A percentile compares a stretch with the other conserved stretches of the same genome.
Conservation (phyloP, 2,113 vertebrate genomes). For the Hemiscyllium ocellatum region DNA sequence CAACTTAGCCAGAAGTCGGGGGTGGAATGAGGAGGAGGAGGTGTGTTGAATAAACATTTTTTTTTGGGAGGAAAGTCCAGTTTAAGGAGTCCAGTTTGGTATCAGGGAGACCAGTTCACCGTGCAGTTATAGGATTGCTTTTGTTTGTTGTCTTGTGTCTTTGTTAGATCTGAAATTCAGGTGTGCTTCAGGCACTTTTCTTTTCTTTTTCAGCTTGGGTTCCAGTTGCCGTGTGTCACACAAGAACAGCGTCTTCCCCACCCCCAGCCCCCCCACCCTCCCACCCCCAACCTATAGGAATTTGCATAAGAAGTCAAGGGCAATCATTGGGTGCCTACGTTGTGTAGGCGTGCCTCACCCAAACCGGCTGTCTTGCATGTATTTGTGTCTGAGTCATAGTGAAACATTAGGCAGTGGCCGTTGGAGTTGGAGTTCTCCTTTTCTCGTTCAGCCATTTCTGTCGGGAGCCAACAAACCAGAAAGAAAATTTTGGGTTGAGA, state of each 20-base stretch:
- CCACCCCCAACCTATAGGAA: slow-evolving; percentile 7
- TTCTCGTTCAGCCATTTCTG: slow-evolving; percentile 24
- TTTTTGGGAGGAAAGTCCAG: not conserved
- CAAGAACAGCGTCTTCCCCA: not conserved
- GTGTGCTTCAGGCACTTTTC: not conserved
- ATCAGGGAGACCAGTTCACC: not conserved
- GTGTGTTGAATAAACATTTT: not conserved
- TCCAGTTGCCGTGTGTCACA: not conserved
- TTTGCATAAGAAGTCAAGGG: not conserved
- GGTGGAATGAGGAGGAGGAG: not conserved
- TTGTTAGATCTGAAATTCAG: slow-evolving; percentile 19
- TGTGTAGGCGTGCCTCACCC: slow-evolving; percentile 34
- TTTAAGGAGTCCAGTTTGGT: not conserved
- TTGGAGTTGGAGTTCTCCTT: slow-evolving; percentile 30
- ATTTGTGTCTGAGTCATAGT: slow-evolving; percentile 19
- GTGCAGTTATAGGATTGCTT: not conserved
- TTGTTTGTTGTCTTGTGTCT: not conserved
- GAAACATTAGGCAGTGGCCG: slow-evolving; percentile 15
- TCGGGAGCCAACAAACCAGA: not conserved
- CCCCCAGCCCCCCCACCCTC: too few species aligned
- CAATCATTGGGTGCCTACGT: not conserved
- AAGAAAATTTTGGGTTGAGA: not conserved
- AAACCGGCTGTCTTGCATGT: not conserved
- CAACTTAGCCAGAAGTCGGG: not conserved
- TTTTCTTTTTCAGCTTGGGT: not conserved